These are phyloP conservation scores for Martes martes DNA, from an alignment of 2,113 vertebrate species.

Conservation along the genomic window DNA sequence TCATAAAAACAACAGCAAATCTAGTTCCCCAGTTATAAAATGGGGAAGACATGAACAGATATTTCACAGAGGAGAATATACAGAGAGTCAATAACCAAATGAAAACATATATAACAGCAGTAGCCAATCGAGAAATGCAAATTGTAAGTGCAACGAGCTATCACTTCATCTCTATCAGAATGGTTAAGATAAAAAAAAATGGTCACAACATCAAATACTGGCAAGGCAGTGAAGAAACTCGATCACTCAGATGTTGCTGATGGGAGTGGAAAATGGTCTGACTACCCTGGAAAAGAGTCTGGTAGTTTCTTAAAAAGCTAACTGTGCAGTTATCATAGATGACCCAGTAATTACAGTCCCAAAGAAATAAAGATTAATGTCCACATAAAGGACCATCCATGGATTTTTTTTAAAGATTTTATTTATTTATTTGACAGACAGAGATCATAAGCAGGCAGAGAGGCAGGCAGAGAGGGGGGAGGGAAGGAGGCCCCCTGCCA, in stretches of 20 bases:
- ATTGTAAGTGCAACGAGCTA: background rate
- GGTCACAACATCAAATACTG: background rate
- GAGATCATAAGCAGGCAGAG: too few species aligned
- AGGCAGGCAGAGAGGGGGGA: too few species aligned
- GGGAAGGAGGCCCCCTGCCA: too few species aligned
- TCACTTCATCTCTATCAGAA: background rate
- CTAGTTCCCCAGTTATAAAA: background rate
- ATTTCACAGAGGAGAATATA: background rate
- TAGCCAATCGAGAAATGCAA: background rate
- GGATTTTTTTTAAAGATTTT: background rate
- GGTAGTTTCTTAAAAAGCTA: background rate
- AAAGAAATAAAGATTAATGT: background rate
- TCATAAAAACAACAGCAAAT: background rate
- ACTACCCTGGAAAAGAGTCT: background rate
- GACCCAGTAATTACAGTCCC: background rate
- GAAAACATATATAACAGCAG: background rate
- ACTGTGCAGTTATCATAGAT: background rate
- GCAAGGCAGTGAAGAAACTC: background rate
- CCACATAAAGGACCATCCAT: background rate
- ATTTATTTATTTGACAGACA: too few species aligned
- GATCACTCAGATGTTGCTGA: background rate
- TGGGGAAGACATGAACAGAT: background rate
- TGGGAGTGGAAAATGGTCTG: background rate
- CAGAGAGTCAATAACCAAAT: background rate
- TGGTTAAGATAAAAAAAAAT: background rate